phyloP scores from a whole-genome alignment of 2,113 vertebrate genomes.

The Damaliscus lunatus region DNA sequence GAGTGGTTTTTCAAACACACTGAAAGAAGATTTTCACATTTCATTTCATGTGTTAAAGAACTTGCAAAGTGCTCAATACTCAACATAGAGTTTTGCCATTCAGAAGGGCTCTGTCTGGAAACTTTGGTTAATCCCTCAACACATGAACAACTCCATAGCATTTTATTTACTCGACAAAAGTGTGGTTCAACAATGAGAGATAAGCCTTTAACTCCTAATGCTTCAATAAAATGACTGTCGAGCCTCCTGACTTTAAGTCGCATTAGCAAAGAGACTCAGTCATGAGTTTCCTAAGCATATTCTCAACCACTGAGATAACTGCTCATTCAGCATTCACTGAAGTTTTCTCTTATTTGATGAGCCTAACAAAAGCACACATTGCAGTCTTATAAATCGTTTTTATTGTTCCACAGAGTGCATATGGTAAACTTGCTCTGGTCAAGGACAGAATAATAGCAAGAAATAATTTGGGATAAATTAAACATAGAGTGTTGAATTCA shows the following conservation, averaged over 20 bases:
- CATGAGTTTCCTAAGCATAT: background rate
- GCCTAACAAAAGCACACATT: background rate
- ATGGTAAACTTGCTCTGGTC: background rate
- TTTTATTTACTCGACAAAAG: background rate
- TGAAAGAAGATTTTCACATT: background rate
- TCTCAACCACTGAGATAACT: background rate
- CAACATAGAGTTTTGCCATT: background rate
- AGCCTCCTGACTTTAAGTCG: background rate
- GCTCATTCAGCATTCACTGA: background rate
- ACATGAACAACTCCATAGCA: background rate
- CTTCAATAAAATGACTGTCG: background rate
- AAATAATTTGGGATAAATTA: constrained; percentile 37
- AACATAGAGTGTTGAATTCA: constrained; percentile 8
- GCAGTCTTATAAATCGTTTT: constrained; percentile 15
- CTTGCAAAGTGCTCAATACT: background rate
- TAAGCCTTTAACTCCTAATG: background rate
- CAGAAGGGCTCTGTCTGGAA: background rate
- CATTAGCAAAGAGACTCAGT: background rate
- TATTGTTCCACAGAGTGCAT: background rate
- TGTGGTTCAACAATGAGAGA: background rate
- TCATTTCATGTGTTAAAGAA: background rate
- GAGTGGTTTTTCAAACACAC: background rate
- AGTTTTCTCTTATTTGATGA: background rate
- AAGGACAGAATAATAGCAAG: background rate
- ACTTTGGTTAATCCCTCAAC: background rate